phyloP scores from a whole-genome alignment of 2,888 invertebrate genomes.

The Bellardia pandia region DNA sequence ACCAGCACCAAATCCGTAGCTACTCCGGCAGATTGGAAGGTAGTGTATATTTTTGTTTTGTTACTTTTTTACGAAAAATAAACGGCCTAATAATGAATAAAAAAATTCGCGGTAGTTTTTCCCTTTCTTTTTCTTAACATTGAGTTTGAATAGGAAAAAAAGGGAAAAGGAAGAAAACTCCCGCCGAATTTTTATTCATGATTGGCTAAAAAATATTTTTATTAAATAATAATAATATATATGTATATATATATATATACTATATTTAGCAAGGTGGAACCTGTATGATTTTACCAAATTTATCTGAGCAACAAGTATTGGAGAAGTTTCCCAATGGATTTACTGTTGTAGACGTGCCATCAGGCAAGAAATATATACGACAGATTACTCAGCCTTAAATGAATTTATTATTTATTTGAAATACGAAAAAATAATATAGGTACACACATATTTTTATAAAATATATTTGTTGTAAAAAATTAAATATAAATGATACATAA shows the following conservation, averaged over 20 bases:
- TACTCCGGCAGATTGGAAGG: constrained; percentile 96
- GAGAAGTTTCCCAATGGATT: constrained; percentile 90
- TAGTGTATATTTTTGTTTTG: constrained; percentile 78
- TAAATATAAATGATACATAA: constrained; percentile 27
- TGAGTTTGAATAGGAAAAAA: too few relatives aligned
- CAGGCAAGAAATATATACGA: constrained; percentile 93
- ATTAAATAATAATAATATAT: too few relatives aligned
- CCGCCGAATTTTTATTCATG: too few relatives aligned
- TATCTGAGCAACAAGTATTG: constrained; percentile 89
- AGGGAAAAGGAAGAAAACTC: too few relatives aligned
- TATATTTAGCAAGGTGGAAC: constrained; percentile 88
- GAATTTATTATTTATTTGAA: constrained; percentile 18
- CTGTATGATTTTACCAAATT: constrained; percentile 95
- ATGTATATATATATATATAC: background rate
- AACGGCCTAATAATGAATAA: too few relatives aligned
- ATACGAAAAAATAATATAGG: background rate
- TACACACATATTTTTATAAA: background rate
- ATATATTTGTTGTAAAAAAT: constrained; percentile 53
- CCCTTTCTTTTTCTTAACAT: too few relatives aligned
- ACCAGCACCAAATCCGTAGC: constrained; percentile 94
- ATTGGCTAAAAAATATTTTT: too few relatives aligned
- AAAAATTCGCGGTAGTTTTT: too few relatives aligned
- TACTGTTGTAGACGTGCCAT: constrained; percentile 90
- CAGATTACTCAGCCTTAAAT: constrained; percentile 85
- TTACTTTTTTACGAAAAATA: background rate